Percentiles rank a stretch among this genome's conserved stretches.
Evolutionary conservation across 1,140 invertebrate species (phyloP).

Genomic region (Brachionus rubens): DNA sequence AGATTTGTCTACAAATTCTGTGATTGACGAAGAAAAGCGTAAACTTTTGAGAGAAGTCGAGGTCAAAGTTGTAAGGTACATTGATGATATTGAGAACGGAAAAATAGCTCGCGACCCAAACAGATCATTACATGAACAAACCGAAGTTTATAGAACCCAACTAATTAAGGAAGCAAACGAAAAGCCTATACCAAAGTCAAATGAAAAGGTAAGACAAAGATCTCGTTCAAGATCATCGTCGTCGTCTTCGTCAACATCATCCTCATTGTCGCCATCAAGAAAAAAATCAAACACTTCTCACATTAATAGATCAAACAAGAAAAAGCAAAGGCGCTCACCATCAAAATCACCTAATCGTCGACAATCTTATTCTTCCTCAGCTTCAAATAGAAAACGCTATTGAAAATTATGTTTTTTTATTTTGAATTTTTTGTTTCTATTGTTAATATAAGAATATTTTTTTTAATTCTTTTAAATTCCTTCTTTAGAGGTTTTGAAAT

Average conservation of each 20-base stretch:
- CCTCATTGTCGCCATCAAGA: neutral
- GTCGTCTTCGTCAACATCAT: neutral
- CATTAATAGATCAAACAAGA: slow-evolving; percentile 6
- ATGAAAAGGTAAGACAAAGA: slow-evolving; percentile 3
- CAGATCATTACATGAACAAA: neutral
- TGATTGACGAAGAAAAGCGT: slow-evolving; percentile 34
- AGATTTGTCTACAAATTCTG: too few relatives aligned
- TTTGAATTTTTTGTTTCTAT: neutral
- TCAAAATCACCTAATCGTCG: neutral
- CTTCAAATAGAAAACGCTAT: neutral
- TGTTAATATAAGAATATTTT: neutral
- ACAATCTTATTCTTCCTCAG: neutral
- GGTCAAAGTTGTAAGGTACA: neutral
- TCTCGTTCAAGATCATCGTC: slow-evolving; percentile 3
- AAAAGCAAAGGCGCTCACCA: neutral
- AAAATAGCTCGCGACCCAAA: too few relatives aligned
- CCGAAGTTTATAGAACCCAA: neutral
- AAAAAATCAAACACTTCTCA: neutral
- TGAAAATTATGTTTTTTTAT: neutral
- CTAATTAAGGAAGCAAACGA: neutral
- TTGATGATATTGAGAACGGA: slow-evolving; percentile 23
- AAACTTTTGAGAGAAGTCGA: slow-evolving; percentile 37
- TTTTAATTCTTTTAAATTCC: too few relatives aligned
- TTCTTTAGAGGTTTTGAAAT: too few relatives aligned
- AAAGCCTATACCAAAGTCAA: neutral